phyloP scores from a whole-genome alignment of 64 coral and sea anemone genomes.

The Montipora cactus region DNA sequence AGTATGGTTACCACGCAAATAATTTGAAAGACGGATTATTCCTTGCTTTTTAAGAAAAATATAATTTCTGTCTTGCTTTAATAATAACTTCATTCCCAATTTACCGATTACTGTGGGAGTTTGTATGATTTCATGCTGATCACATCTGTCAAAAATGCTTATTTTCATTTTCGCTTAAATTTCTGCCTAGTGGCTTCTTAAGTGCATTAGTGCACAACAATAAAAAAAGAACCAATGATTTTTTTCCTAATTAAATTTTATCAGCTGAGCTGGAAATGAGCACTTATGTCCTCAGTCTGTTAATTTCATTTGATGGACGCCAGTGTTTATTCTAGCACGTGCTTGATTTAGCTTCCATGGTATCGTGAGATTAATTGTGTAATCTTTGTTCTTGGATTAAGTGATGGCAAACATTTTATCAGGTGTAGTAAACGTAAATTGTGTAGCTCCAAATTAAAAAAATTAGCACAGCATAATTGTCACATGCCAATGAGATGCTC shows the following conservation, averaged over 20 bases:
- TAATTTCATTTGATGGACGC: not conserved
- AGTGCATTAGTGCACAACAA: not conserved
- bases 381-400: not conserved
- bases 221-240: not conserved
- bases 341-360: not conserved
- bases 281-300: not conserved
- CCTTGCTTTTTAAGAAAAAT: too few relatives aligned
- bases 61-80: too few relatives aligned
- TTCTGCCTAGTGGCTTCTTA: not conserved
- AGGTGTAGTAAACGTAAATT: too few relatives aligned
- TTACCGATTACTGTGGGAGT: too few relatives aligned
- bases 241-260: not conserved
- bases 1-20: too few relatives aligned
- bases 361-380: not conserved
- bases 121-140: not conserved
- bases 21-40: too few relatives aligned
- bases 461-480: too few relatives aligned
- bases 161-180: slow-evolving; percentile 17
- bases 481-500: too few relatives aligned
- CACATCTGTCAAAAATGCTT: slow-evolving; percentile 9
- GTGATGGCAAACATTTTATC: too few relatives aligned
- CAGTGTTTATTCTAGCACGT: not conserved
- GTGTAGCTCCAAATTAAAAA: too few relatives aligned
- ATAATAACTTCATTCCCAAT: too few relatives aligned
- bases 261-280: not conserved